Evolutionary conservation across 2,888 invertebrate genomes (phyloP), one percentile per base, ranked within the genome.

Genomic region (Acrocyrtus sp.): DNA sequence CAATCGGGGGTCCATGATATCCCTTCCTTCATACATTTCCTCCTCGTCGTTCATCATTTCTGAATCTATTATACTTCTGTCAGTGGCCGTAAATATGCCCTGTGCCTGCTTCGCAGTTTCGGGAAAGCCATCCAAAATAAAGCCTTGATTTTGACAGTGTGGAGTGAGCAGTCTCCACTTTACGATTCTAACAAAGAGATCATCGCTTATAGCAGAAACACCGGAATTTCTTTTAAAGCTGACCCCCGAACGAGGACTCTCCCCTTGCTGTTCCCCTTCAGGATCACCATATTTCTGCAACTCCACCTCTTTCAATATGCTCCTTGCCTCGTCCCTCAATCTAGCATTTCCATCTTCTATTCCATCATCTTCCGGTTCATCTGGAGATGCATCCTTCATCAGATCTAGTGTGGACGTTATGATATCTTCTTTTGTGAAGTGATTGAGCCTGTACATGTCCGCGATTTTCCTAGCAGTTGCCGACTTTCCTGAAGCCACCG

Each of bases 81-180:
- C 75, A 6, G 43, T 41, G 4, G 58, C 75, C 10, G 58, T 50
- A 82, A 86, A 85, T 8, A 86, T 80, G 12, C 83, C 83, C 65
- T 83, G 83, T 4, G 85, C 85, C 75, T 85, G 85, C 10, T 84
- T 83, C 24, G 82, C 79, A 5, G 83, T 84, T 76, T 85, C 84
- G 3, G 86, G 86, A 79, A 83, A 86, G 2, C 85, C 86, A 79
- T 86, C 86, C 41, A 86, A 77, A 21, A 86, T 82, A 77, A 85
- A 86, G 3, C 86, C 86, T 80, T 86, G 86, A 79, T 86, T 86
- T 81, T 85, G 85, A 78, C 85, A 85, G 2, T 85, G 84, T 82
- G 84, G 85, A n/a, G 85, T 69, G 45, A 75, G 58, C 15, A 80
- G 54, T 5, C 80, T 73, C 54, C 65, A 80, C 0, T 72, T 50